These are phyloP conservation scores for Mactra quadrangularis DNA, from an alignment of 1,140 invertebrate species.

Conservation along the genomic window DNA sequence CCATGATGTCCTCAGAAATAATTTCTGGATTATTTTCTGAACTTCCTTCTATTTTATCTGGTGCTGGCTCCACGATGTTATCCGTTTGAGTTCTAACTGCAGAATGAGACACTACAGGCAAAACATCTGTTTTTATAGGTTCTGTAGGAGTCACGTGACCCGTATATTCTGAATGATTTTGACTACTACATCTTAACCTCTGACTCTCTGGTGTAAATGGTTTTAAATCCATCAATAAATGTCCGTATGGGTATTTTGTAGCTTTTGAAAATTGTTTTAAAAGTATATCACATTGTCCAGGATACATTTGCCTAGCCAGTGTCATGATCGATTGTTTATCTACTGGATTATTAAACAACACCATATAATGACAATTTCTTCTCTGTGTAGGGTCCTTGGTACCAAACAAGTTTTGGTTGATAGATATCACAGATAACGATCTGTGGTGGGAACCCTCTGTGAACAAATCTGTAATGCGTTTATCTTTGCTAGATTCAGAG, in stretches of 20 bases:
- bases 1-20: not conserved
- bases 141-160: not conserved
- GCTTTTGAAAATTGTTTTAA: constrained; percentile 26
- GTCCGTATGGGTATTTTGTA: constrained; percentile 20
- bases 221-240: constrained; percentile 35
- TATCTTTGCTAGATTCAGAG: not conserved
- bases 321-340: constrained; percentile 26
- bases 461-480: constrained; percentile 18
- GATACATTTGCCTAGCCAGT: constrained; percentile 28
- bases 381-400: constrained; percentile 23
- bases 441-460: constrained; percentile 3
- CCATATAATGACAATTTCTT: constrained; percentile 34
- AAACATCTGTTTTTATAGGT: not conserved
- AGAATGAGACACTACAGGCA: not conserved
- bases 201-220: constrained; percentile 26
- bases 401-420: constrained; percentile 32
- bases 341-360: constrained; percentile 30
- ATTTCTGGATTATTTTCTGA: no score
- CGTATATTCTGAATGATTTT: not conserved
- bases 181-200: constrained; percentile 8
- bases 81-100: not conserved
- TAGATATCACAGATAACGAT: constrained; percentile 14
- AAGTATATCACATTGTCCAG: constrained; percentile 12
- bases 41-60: not conserved
- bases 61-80: not conserved